A percentile compares a stretch with the other conserved stretches of the same genome.
These are phyloP conservation scores for Dryadula phaetusa DNA, from an alignment of 2,888 invertebrate species.

Conservation along the genomic window DNA sequence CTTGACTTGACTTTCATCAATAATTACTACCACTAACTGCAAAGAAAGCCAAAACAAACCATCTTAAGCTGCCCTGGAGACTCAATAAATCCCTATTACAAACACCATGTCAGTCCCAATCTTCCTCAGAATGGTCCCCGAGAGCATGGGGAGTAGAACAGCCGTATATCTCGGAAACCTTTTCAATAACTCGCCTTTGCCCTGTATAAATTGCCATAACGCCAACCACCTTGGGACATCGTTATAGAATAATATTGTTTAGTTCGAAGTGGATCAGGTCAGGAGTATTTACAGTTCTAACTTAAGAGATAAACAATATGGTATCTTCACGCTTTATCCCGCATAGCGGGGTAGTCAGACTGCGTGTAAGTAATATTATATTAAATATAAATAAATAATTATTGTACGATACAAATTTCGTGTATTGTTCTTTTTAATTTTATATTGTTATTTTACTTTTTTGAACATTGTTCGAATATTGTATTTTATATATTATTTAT, in stretches of 20 bases:
- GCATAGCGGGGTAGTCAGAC: too few species aligned
- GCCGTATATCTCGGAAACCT: conserved; percentile 57
- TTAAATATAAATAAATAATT: too few species aligned
- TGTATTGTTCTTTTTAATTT: too few species aligned
- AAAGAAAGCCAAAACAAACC: not conserved
- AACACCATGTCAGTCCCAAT: conserved; percentile 52
- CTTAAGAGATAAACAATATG: too few species aligned
- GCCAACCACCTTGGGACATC: conserved; percentile 49
- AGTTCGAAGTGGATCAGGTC: conserved; percentile 10
- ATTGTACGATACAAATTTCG: too few species aligned
- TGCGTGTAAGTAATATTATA: too few species aligned
- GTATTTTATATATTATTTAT: too few species aligned
- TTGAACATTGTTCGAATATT: too few species aligned
- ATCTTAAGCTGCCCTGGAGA: not conserved
- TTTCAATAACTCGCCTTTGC: conserved; percentile 54
- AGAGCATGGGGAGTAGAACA: conserved; percentile 53
- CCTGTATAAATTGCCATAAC: conserved; percentile 59
- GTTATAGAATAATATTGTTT: conserved; percentile 29
- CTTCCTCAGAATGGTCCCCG: conserved; percentile 56
- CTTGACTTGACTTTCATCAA: not conserved
- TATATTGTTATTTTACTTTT: too few species aligned
- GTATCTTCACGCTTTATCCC: too few species aligned
- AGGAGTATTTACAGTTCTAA: not conserved
- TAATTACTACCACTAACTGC: not conserved
- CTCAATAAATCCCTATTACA: conserved; percentile 41